A percentile compares a stretch with the other conserved stretches of the same genome.
phyloP scores from a whole-genome alignment of 2,797 vertebrate species.

The Pyrocephalus nanus region DNA sequence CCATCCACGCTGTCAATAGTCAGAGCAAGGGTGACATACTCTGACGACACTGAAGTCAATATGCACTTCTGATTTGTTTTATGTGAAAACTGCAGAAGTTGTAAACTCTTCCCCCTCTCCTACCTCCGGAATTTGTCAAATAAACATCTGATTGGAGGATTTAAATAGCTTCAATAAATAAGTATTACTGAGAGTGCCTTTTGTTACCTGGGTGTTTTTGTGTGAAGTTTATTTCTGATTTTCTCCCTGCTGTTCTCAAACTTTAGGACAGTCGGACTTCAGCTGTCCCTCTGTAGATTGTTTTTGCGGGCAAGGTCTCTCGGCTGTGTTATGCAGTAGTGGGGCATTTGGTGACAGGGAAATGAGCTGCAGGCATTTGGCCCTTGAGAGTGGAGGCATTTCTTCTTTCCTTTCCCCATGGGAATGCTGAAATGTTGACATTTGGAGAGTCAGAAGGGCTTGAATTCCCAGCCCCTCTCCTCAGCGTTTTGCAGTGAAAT shows the following conservation, averaged over 20 bases:
- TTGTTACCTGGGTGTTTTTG: not conserved
- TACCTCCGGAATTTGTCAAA: not conserved
- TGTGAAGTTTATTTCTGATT: not conserved
- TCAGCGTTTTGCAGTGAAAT: not conserved
- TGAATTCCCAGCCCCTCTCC: not conserved
- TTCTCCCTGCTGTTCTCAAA: not conserved
- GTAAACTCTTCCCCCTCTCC: not conserved
- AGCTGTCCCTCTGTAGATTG: not conserved
- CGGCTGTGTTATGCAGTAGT: not conserved
- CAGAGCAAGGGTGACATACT: not conserved
- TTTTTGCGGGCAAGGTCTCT: not conserved
- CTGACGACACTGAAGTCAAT: not conserved
- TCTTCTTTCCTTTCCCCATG: slow-evolving; percentile 19
- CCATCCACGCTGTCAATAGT: not conserved
- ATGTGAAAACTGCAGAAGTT: not conserved
- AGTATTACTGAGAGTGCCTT: not conserved
- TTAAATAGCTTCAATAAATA: not conserved
- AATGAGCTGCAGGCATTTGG: slow-evolving; percentile 43
- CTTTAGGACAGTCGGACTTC: not conserved
- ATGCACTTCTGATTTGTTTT: not conserved
- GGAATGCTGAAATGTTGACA: slow-evolving; percentile 3
- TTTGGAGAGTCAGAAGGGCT: slow-evolving; percentile 25
- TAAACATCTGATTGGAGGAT: not conserved
- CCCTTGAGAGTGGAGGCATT: slow-evolving; percentile 19
- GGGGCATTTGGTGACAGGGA: slow-evolving; percentile 40